These are phyloP conservation scores for Nesoenas mayeri DNA, from an alignment of 2,113 vertebrate species.

Conservation along the genomic window DNA sequence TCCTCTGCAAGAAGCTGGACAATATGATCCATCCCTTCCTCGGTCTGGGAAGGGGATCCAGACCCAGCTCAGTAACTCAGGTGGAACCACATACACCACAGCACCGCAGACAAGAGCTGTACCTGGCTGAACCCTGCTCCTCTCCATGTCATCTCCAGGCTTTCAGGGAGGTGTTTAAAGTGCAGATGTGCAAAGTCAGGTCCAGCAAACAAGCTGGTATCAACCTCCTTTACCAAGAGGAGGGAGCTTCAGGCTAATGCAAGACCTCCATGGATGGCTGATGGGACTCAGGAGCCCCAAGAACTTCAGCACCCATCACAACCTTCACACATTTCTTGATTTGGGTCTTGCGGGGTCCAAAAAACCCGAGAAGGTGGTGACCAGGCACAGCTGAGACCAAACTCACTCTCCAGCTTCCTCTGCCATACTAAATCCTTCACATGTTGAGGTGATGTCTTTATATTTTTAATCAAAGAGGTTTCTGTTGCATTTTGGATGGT, in stretches of 20 bases:
- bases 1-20: not conserved
- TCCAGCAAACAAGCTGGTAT: not conserved
- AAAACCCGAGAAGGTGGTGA: not conserved
- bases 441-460: not conserved
- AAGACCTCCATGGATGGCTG: not conserved
- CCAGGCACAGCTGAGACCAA: not conserved
- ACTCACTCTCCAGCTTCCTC: not conserved
- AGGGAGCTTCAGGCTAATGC: not conserved
- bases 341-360: not conserved
- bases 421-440: not conserved
- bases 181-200: not conserved
- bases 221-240: not conserved
- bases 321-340: not conserved
- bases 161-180: not conserved
- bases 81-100: not conserved
- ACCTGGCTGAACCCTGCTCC: not conserved
- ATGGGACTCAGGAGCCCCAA: not conserved
- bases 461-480: not conserved
- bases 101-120: accelerated
- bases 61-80: not conserved
- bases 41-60: not conserved
- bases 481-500: not conserved
- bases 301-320: not conserved
- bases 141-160: not conserved
- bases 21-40: not conserved